Evolutionary conservation across 2,888 invertebrate genomes (phyloP), one percentile per base, ranked within the genome.

Genomic region (Dioctria rufipes): DNA sequence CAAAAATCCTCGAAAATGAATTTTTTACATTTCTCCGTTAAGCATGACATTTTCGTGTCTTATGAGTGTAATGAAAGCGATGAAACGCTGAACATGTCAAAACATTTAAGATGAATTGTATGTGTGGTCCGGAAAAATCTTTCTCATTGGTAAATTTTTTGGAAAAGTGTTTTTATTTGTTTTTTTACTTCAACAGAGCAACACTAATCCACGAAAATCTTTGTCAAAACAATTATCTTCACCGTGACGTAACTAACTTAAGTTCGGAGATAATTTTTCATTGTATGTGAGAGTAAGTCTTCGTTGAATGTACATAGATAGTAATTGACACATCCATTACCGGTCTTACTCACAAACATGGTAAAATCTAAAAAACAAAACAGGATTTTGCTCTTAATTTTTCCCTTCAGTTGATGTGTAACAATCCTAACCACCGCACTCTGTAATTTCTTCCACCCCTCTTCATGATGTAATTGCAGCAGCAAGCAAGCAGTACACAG

Each of bases 351-450:
- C 51, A 51, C 25, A 25, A 25, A 37, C 39, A 43, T 39, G 73
- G 40, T 58, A 40, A 49, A 40, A 46, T 54, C 51, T 63, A 66
- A 78, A 51, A 65, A 78, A 66, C 51, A 65, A 79, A 79, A 79
- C 79, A 79, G 67, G 79, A 79, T 79, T 79, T 79, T 79, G 79
- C 79, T 79, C 58, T 79, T 79, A 79, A 79, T 60, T 79, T 69
- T 69, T 69, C 66, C 66, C 46, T 69, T 37, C 42, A 11, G 11
- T 9, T 40, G 25, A 13, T 43, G 46, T 67, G 46, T 67, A 43
- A 9, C 39, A 63, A 39, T 78, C 39, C 63, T 78, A 78, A 78
- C 63, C 63, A 65, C 71, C 25, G 25, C 25, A 25, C 25, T 25
- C 25, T 54, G 71, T 71, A 51, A 71, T 71, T 71, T 54, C 8